Conservation (phyloP, 2,797 vertebrate species). For the Rhynchotus rufescens region DNA sequence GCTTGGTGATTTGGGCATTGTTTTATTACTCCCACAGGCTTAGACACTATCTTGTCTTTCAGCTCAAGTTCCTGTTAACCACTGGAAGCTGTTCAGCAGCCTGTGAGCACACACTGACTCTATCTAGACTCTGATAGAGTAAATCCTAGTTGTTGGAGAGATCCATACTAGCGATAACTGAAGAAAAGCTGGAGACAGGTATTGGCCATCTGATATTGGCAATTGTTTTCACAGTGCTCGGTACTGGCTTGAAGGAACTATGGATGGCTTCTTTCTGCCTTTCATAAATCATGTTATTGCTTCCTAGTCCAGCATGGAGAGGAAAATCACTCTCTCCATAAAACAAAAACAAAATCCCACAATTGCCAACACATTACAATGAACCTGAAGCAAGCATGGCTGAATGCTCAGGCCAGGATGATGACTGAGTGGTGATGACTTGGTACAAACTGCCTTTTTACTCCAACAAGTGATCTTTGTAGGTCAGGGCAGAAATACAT, state of each 20-base stretch:
- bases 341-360: neutral
- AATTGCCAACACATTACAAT: neutral
- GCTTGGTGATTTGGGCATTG: neutral
- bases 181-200: neutral
- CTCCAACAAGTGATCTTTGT: neutral
- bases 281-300: neutral
- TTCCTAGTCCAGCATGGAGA: neutral
- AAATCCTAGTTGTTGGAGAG: neutral
- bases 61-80: neutral
- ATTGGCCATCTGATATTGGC: neutral
- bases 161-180: neutral
- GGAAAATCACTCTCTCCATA: neutral
- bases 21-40: neutral
- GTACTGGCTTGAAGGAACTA: neutral
- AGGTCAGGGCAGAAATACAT: neutral
- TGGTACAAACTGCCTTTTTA: neutral
- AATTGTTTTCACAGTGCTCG: neutral
- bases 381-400: neutral
- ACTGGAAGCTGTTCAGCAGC: neutral
- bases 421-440: neutral
- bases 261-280: neutral
- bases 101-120: rapidly evolving
- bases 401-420: neutral
- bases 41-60: neutral
- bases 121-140: neutral